Evolutionary conservation across 2,888 invertebrate genomes (phyloP).

Genomic region (Melanotus villosus): DNA sequence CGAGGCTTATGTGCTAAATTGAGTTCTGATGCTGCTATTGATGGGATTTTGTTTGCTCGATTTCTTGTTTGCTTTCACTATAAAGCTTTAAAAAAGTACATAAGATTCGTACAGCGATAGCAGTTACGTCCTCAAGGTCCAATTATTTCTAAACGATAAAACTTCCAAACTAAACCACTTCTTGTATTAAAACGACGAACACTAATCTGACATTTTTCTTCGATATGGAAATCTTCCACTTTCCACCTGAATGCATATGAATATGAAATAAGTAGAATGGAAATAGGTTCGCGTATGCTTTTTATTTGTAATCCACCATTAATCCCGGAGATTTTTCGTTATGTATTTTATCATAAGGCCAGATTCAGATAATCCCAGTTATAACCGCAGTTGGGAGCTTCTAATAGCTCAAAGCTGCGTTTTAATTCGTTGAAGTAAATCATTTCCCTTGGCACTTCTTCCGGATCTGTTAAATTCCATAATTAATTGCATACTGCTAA

Average conservation of each 20-base stretch:
- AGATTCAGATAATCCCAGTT: constrained; percentile 17
- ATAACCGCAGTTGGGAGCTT: constrained; percentile 12
- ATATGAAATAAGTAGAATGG: background rate
- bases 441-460: constrained; percentile 25
- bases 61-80: constrained; percentile 5
- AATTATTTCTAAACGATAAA: background rate
- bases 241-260: background rate
- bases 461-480: constrained; percentile 5
- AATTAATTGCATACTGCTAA: constrained; percentile 26
- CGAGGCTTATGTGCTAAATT: constrained; percentile 37
- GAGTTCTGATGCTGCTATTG: constrained; percentile 35
- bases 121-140: constrained; percentile 1
- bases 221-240: background rate
- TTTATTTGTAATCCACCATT: constrained; percentile 6
- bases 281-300: background rate
- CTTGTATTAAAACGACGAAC: background rate
- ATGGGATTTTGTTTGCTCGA: constrained; percentile 28
- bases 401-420: constrained; percentile 14
- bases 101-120: background rate
- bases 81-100: constrained; percentile 12
- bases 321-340: background rate
- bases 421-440: constrained; percentile 27
- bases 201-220: constrained; percentile 1
- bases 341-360: constrained; percentile 8
- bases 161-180: background rate